These are phyloP conservation scores for Eubasilissa regina DNA, from an alignment of 1,140 invertebrate species.

Conservation along the genomic window DNA sequence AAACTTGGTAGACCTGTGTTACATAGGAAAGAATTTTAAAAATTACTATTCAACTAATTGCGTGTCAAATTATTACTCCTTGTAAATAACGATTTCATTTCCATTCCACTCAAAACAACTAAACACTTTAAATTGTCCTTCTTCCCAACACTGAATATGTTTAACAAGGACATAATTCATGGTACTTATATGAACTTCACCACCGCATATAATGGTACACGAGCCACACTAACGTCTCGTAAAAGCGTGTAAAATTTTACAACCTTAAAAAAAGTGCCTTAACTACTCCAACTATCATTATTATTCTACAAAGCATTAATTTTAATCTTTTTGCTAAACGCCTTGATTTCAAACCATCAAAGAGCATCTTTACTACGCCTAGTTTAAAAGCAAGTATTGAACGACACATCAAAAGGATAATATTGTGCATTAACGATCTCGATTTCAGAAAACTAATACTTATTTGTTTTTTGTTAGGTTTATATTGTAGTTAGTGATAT, in stretches of 20 bases:
- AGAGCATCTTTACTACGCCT: no score
- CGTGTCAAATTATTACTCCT: neutral
- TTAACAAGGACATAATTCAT: slow-evolving; percentile 16
- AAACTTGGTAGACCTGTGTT: no score
- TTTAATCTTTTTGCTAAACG: neutral
- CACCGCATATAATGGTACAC: neutral
- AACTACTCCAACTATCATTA: neutral
- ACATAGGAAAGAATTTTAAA: no score
- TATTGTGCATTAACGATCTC: neutral
- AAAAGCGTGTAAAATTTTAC: neutral
- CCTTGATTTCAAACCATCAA: neutral
- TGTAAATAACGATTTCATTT: neutral
- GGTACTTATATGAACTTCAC: neutral
- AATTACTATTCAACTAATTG: neutral
- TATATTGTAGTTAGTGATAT: neutral
- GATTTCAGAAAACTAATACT: neutral
- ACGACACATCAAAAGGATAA: neutral
- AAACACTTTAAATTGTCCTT: slow-evolving; percentile 15
- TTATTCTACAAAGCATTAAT: neutral
- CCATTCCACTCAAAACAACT: neutral
- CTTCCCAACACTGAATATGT: slow-evolving; percentile 12
- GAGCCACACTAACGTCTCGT: no score
- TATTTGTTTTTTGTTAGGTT: neutral
- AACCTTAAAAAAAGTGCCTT: neutral
- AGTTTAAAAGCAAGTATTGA: neutral